Base-by-base conservation (phyloP, 2,113 vertebrate species). In the Pseudolaguvia tuberculata region DNA sequence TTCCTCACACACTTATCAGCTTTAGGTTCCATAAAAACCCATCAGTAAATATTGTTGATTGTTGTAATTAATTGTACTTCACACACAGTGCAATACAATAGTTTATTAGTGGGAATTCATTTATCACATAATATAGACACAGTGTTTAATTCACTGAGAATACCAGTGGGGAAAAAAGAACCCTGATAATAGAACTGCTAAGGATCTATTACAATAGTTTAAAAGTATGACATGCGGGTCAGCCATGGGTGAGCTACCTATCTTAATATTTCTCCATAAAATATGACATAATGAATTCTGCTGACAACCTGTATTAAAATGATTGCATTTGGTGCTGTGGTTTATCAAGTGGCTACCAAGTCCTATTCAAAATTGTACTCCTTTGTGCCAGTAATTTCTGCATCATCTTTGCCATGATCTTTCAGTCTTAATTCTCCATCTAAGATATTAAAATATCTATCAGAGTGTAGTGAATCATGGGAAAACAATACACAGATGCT, bases 191-290 rank as follows among this genome's bases (percentile, higher is more conserved):
- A 35, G 59, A 62, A 17, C 62, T 66, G 21, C 42, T 66, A 5
- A 66, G 63, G 8, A 66, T 67, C 45, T 67, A 12, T 50, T 67
- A 48, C 25, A 50, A 50, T 67, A 20, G 23, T 17, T 25, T 29
- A 1, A 48, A 48, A 2, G 5, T 29, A 17, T 50, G 23, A 29
- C 63, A 50, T 27, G 23, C 8, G 18, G 45, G 45, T 67, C 45
- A 5, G 23, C 23, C 45, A 67, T 50, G 45, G 63, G 27, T 67
- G 63, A 50, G 15, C 21, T 48, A 23, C 11, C 45, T 50, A 23
- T 48, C 15, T 45, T 27, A 8, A 67, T 67, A 50, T 35, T 66
- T 18, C 42, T 67, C 23, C n/a, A 27, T 67, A 50, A 67, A 5
- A 2, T 18, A 6, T 50, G 62, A 20, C 21, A 25, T 25, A 12